Base-by-base conservation (phyloP, 2,113 vertebrate species). In the Ceuthmochares aereus region DNA sequence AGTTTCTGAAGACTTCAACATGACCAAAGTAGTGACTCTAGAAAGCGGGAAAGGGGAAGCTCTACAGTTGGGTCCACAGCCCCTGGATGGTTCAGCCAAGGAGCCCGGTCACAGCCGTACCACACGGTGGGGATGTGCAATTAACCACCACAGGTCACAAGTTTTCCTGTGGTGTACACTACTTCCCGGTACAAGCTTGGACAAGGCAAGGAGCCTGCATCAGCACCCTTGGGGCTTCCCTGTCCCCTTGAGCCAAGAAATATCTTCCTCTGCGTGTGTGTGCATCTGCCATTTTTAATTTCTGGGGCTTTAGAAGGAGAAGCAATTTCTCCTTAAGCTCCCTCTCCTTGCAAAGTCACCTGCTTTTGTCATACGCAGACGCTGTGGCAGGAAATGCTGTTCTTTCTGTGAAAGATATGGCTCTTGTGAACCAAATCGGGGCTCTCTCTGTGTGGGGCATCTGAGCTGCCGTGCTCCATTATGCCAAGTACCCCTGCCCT, bases 331-430 rank as follows among this genome's bases (percentile, higher is more conserved):
- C 78, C 10, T 0, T 60, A 77, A 73, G 74, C 49, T 80, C 74
- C 58, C 81, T 23, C 36, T 86, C 78, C 95, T 92, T 87, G 89
- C 83, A 87, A 90, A 81, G 62, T 85, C 87, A 88, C 59, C 89
- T 91, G 87, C 90, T 89, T 54, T 96, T 67, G 45, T 68, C 22
- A 2, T 68, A 84, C 67, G 63, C 78, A 78, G 70, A 87, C 0
- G 2, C 93, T 81, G 87, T 92, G 94, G 89, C 84, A 91, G 93
- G 92, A 94, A 94, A 85, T 89, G 95, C 92, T 96, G 89, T 97
- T 97, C 97, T 97, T 97, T 97, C 97, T 96, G 93, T 97, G 97
- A 97, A 97, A 97, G 97, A 97, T 95, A 85, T 54, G 89, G 95
- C 95, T 94, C 87, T 96, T 3, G 0, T 5, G 16, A 96, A 95